Evolutionary conservation across 2,888 invertebrate genomes (phyloP).

Genomic region (Amphipyra tragopoginis): DNA sequence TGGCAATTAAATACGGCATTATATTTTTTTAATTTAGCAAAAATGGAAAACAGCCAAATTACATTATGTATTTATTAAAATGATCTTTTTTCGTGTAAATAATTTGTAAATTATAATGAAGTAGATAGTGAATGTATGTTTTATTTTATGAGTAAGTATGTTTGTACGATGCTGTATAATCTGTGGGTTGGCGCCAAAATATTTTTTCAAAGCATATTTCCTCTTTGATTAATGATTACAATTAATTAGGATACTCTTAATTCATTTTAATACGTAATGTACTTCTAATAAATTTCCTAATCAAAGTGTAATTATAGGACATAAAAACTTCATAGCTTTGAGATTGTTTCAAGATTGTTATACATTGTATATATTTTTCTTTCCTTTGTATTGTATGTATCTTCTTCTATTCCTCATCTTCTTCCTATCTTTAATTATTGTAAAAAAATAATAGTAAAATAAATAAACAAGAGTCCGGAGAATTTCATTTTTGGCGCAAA

Average conservation of each 20-base stretch:
- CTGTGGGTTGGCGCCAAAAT: slow-evolving; percentile 57
- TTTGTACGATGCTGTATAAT: slow-evolving; percentile 57
- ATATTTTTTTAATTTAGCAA: slow-evolving; percentile 55
- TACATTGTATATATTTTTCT: too few species aligned
- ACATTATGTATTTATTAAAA: slow-evolving; percentile 80
- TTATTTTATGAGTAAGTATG: slow-evolving; percentile 63
- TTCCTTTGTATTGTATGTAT: too few species aligned
- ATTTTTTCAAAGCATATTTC: background rate
- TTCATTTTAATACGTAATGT: background rate
- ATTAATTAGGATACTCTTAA: background rate
- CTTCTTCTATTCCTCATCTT: too few species aligned
- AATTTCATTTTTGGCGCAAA: slow-evolving; percentile 57
- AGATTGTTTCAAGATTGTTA: too few species aligned
- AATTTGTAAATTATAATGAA: slow-evolving; percentile 82
- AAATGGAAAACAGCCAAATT: slow-evolving; percentile 78
- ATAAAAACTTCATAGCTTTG: too few species aligned
- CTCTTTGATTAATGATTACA: background rate
- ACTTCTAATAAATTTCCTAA: background rate
- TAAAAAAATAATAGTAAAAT: too few species aligned
- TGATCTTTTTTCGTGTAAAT: slow-evolving; percentile 81
- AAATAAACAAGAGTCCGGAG: background rate
- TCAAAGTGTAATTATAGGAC: too few species aligned
- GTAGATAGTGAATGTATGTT: slow-evolving; percentile 85
- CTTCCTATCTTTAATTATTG: too few species aligned
- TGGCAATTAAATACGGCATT: slow-evolving; percentile 58